A percentile compares a stretch with the other conserved stretches of the same genome.
Conservation (phyloP, 1,140 invertebrate species). For the Leguminivora glycinivorella region DNA sequence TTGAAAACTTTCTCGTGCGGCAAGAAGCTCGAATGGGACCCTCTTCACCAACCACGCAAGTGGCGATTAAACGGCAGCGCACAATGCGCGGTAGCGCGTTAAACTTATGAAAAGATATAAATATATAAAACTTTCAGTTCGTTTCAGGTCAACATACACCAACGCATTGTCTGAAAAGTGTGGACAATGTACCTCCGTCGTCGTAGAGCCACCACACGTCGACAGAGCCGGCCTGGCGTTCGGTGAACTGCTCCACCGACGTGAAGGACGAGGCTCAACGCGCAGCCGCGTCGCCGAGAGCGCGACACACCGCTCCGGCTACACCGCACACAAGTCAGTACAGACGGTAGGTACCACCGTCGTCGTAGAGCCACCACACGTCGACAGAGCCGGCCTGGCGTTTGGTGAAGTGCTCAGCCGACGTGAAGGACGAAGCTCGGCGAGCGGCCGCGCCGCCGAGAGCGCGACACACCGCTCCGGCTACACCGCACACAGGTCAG, state of each 20-base stretch:
- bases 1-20: no score
- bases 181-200: constrained; percentile 87
- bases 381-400: constrained; percentile 93
- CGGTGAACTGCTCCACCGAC: constrained; percentile 85
- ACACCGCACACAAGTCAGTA: no score
- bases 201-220: constrained; percentile 99
- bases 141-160: no score
- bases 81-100: no score
- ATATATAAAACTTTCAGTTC: no score
- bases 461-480: constrained; percentile 42
- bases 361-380: constrained; percentile 85
- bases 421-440: constrained; percentile 70
- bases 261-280: constrained; percentile 71
- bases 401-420: constrained; percentile 85
- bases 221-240: constrained; percentile 89
- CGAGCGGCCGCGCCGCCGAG: constrained; percentile 50
- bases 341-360: constrained; percentile 93
- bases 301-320: constrained; percentile 42
- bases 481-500: no score
- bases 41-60: no score
- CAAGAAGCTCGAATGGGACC: no score
- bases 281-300: constrained; percentile 47
- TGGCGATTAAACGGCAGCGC: no score
- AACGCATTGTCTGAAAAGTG: no score
- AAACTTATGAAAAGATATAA: no score